Percentiles rank a stretch among this genome's conserved stretches.
These are phyloP conservation scores for Lutjanus campechanus DNA, from an alignment of 2,797 vertebrate genomes.

Conservation along the genomic window DNA sequence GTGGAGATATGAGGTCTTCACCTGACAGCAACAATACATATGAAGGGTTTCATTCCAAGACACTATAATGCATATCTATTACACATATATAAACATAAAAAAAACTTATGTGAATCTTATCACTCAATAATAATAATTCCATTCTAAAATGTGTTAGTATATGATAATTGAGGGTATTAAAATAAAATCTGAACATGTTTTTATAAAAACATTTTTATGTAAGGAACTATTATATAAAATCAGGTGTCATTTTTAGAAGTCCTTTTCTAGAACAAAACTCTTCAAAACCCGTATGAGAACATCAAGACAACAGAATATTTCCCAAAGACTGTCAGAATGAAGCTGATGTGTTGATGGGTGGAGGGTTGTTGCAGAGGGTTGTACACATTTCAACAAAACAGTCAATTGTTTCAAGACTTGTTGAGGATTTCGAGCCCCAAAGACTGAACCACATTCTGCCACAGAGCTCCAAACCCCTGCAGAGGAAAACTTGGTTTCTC, in stretches of 20 bases:
- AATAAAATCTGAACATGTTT: conserved; percentile 37
- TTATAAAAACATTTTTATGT: conserved; percentile 10
- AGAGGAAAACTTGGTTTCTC: conserved; percentile 14
- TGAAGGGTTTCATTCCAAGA: conserved; percentile 41
- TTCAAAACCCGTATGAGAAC: conserved; percentile 68
- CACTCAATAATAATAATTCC: conserved; percentile 31
- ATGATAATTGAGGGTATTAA: conserved; percentile 26
- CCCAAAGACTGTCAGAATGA: conserved; percentile 33
- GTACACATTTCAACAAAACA: conserved; percentile 30
- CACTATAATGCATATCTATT: conserved; percentile 17
- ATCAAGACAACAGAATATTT: conserved; percentile 28
- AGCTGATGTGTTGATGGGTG: conserved; percentile 8
- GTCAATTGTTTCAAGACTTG: conserved; percentile 19
- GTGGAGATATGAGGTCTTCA: conserved; percentile 23
- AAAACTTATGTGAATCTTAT: conserved; percentile 11
- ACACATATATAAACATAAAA: conserved; percentile 18
- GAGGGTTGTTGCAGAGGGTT: background rate
- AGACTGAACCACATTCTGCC: conserved; percentile 26
- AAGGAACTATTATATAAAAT: conserved; percentile 15
- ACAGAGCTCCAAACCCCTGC: conserved; percentile 13
- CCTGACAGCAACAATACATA: conserved; percentile 28
- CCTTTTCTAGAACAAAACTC: conserved; percentile 54
- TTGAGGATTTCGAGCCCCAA: conserved; percentile 4
- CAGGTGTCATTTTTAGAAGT: background rate
- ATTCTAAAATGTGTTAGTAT: conserved; percentile 38